Conservation (phyloP, 2,888 invertebrate species). For the Aricia artaxerxes region DNA sequence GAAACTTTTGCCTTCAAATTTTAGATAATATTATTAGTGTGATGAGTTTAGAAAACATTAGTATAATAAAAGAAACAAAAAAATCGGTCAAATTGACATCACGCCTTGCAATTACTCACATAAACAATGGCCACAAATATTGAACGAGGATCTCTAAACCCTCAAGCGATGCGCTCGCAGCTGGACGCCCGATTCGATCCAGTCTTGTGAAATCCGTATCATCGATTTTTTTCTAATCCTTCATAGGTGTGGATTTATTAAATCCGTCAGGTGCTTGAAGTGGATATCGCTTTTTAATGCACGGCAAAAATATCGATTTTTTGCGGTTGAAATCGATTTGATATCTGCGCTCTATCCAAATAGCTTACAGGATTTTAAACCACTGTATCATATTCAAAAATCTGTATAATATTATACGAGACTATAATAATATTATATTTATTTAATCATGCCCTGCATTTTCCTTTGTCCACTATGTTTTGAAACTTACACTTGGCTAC, state of each 20-base stretch:
- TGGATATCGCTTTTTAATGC: constrained; percentile 31
- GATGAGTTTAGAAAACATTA: too few species aligned
- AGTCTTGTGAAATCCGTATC: constrained; percentile 58
- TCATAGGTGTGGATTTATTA: constrained; percentile 56
- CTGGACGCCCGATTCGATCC: constrained; percentile 58
- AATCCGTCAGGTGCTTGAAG: constrained; percentile 50
- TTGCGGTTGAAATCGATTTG: background rate
- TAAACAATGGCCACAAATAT: background rate
- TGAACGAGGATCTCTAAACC: constrained; percentile 3
- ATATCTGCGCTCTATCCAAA: background rate
- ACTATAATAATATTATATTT: too few species aligned
- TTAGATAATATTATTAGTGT: too few species aligned
- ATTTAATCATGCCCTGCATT: too few species aligned
- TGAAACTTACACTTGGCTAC: too few species aligned
- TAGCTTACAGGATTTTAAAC: too few species aligned
- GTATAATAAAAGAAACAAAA: too few species aligned
- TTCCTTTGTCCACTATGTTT: too few species aligned
- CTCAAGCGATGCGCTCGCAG: constrained; percentile 48
- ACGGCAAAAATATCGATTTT: background rate
- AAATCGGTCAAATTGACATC: too few species aligned
- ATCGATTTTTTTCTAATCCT: constrained; percentile 56
- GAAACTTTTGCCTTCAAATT: too few species aligned
- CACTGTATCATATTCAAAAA: too few species aligned
- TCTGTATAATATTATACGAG: too few species aligned
- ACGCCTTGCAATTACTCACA: background rate